Evolutionary conservation across 2,113 vertebrate species (phyloP).

Genomic region (Tapirus terrestris): DNA sequence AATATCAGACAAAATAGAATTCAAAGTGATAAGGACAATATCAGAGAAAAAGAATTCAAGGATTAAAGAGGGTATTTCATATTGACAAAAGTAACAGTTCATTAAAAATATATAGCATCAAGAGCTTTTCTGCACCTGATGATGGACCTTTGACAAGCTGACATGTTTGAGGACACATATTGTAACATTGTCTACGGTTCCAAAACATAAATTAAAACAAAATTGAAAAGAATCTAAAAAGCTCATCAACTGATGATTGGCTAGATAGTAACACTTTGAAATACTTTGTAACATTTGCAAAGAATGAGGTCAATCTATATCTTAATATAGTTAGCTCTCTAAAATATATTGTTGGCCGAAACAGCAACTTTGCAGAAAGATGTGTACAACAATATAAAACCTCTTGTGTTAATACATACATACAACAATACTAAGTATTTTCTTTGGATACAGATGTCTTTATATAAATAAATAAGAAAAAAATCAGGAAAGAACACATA

Average conservation of each 20-base stretch:
- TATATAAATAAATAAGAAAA: not conserved
- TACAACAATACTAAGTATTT: not conserved
- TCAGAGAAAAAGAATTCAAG: not conserved
- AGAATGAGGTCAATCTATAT: not conserved
- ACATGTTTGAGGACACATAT: not conserved
- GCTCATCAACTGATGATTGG: not conserved
- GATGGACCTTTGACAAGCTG: not conserved
- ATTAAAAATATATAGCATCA: not conserved
- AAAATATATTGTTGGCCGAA: not conserved
- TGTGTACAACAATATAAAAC: not conserved
- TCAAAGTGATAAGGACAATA: not conserved
- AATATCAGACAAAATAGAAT: constrained; percentile 8
- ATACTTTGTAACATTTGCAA: not conserved
- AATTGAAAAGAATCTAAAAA: constrained; percentile 11
- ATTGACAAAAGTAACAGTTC: not conserved
- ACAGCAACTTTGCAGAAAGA: not conserved
- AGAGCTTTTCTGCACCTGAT: not conserved
- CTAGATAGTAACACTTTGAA: not conserved
- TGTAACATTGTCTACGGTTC: not conserved
- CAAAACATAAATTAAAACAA: constrained; percentile 21
- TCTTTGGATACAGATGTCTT: not conserved
- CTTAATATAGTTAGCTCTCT: not conserved
- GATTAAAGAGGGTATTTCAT: not conserved
- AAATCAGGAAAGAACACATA: not conserved
- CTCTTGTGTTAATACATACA: not conserved